Conservation (phyloP, 2,113 vertebrate genomes). For the Solea solea region DNA sequence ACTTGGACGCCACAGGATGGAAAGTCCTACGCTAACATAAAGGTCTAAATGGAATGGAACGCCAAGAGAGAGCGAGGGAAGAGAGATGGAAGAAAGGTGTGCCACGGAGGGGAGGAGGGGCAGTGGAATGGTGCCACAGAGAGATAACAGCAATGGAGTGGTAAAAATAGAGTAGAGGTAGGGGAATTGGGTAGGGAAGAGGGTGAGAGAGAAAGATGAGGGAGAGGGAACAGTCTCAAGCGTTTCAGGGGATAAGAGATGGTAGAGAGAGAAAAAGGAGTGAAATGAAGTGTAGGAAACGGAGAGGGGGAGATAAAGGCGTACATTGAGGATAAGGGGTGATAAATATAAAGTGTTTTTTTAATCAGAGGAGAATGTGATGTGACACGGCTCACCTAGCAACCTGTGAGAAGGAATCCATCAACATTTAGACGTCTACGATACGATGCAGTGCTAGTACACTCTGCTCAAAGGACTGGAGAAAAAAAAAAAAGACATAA, state of each 20-base stretch:
- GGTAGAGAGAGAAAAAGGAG: constrained; percentile 25
- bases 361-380: constrained; percentile 51
- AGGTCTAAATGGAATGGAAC: constrained; percentile 62
- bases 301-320: constrained; percentile 31
- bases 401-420: constrained; percentile 34
- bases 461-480: background rate
- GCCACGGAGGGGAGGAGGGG: constrained; percentile 2
- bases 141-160: constrained; percentile 62
- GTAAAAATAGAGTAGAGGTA: constrained; percentile 64
- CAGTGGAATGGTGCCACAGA: constrained; percentile 50
- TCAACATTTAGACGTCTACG: constrained; percentile 7
- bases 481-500: constrained; percentile 2
- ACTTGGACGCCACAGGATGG: constrained; percentile 65
- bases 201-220: constrained; percentile 54
- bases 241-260: constrained; percentile 53
- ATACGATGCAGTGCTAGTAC: background rate
- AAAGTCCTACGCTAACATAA: constrained; percentile 66
- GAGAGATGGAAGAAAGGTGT: constrained; percentile 46
- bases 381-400: constrained; percentile 36
- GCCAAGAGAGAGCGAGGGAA: constrained; percentile 23
- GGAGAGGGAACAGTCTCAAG: constrained; percentile 47
- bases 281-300: constrained; percentile 42
- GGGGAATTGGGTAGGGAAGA: constrained; percentile 37
- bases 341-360: constrained; percentile 57
- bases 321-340: constrained; percentile 37